phyloP scores from a whole-genome alignment of 2,888 invertebrate species.

The Habroteleia sp. region DNA sequence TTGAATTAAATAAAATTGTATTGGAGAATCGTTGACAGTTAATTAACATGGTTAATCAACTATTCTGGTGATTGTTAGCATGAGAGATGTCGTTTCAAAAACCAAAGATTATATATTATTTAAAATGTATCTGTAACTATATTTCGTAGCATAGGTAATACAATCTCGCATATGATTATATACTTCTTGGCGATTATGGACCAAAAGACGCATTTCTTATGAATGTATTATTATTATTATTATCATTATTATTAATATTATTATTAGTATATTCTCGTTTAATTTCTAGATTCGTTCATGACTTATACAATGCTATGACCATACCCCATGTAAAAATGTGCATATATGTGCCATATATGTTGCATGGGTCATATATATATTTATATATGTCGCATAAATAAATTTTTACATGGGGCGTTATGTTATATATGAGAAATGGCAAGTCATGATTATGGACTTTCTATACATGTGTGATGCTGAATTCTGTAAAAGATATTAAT shows the following conservation, averaged over 20 bases:
- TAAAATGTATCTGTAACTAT: constrained; percentile 58
- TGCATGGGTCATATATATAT: too few species aligned
- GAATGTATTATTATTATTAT: not conserved
- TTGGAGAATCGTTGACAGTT: not conserved
- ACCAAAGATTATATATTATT: constrained; percentile 71
- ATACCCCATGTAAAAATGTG: too few species aligned
- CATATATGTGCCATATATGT: too few species aligned
- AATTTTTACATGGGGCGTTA: too few species aligned
- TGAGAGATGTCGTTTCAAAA: constrained; percentile 29
- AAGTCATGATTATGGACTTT: constrained; percentile 2
- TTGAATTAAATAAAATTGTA: constrained; percentile 1
- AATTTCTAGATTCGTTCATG: constrained; percentile 7
- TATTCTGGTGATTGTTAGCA: constrained; percentile 20
- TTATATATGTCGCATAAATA: too few species aligned
- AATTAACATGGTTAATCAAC: not conserved
- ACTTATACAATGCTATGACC: too few species aligned
- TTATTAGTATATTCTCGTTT: too few species aligned
- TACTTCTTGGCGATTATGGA: constrained; percentile 10
- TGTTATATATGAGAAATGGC: not conserved
- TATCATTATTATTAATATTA: too few species aligned
- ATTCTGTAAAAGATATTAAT: constrained; percentile 13
- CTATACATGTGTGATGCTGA: constrained; percentile 24
- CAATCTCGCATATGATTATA: constrained; percentile 17
- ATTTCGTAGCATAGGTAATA: constrained; percentile 24
- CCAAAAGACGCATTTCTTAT: constrained; percentile 23